These are phyloP conservation scores for Euwallacea fornicatus DNA, from an alignment of 1,140 invertebrate species.

Conservation along the genomic window DNA sequence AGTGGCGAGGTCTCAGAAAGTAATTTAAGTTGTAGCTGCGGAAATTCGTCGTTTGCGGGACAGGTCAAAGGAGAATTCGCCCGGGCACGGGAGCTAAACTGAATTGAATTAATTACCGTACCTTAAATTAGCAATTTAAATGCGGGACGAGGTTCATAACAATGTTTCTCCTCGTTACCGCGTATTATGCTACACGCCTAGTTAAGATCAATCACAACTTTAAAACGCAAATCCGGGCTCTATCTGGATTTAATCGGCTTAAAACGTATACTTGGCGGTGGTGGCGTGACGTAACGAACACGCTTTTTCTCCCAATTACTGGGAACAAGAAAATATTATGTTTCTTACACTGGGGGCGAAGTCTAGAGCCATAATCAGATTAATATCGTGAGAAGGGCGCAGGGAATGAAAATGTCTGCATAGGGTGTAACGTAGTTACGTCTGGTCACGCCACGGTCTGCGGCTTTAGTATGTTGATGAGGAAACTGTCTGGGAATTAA, in stretches of 20 bases:
- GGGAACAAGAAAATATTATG: slow-evolving; percentile 23
- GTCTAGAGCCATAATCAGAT: slow-evolving; percentile 22
- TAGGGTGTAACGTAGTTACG: slow-evolving; percentile 10
- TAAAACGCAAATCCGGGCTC: neutral
- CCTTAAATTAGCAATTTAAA: slow-evolving; percentile 10
- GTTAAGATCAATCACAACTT: neutral
- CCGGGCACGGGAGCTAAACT: neutral
- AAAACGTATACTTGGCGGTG: neutral
- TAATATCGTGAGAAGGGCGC: slow-evolving; percentile 15
- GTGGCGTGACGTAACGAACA: slow-evolving; percentile 2
- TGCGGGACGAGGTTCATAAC: neutral
- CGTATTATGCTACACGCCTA: neutral
- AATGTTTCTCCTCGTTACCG: neutral
- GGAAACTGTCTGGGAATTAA: slow-evolving; percentile 1
- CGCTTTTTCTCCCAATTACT: slow-evolving; percentile 19
- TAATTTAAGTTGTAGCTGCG: neutral
- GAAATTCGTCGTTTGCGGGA: too few species aligned
- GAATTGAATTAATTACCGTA: slow-evolving; percentile 1
- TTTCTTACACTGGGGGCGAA: slow-evolving; percentile 5
- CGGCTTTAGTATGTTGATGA: slow-evolving; percentile 2
- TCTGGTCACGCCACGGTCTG: slow-evolving; percentile 16
- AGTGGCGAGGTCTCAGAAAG: neutral
- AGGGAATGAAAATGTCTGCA: slow-evolving; percentile 24
- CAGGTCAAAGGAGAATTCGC: too few species aligned
- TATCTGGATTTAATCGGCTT: slow-evolving; percentile 5